Evolutionary conservation across 2,797 vertebrate species (phyloP).

Genomic region (Notolepis coatsorum): DNA sequence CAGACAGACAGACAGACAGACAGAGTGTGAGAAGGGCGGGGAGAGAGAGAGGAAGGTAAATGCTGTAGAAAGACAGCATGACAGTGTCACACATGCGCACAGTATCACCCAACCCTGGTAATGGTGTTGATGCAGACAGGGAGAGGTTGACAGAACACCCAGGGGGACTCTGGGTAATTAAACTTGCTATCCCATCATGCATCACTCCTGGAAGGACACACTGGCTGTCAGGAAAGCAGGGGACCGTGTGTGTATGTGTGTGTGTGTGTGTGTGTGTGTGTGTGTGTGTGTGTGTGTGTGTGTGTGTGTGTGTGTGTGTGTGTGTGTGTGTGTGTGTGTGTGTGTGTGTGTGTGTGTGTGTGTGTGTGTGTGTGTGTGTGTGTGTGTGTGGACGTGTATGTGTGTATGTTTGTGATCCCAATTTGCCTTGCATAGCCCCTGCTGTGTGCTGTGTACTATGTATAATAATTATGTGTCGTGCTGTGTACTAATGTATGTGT

Average conservation of each 20-base stretch:
- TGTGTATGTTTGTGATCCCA: background rate
- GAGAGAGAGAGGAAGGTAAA: too few species aligned
- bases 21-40: too few species aligned
- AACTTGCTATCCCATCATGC: slow-evolving; percentile 24
- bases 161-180: slow-evolving; percentile 7
- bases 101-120: background rate
- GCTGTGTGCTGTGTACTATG: too few species aligned
- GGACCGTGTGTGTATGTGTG: background rate
- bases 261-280: background rate
- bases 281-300: slow-evolving; percentile 5
- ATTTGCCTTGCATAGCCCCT: too few species aligned
- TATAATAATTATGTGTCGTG: too few species aligned
- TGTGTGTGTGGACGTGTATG: background rate
- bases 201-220: slow-evolving; percentile 18
- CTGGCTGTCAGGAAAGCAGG: background rate
- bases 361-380: background rate
- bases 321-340: background rate
- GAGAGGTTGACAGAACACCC: slow-evolving; percentile 1
- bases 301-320: slow-evolving; percentile 3
- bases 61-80: background rate
- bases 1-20: too few species aligned
- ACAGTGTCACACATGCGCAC: background rate
- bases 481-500: too few species aligned
- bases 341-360: background rate
- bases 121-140: slow-evolving; percentile 9